A percentile compares a stretch with the other conserved stretches of the same genome.
phyloP scores from a whole-genome alignment of 2,888 invertebrate genomes.

The Nephrotoma appendiculata region DNA sequence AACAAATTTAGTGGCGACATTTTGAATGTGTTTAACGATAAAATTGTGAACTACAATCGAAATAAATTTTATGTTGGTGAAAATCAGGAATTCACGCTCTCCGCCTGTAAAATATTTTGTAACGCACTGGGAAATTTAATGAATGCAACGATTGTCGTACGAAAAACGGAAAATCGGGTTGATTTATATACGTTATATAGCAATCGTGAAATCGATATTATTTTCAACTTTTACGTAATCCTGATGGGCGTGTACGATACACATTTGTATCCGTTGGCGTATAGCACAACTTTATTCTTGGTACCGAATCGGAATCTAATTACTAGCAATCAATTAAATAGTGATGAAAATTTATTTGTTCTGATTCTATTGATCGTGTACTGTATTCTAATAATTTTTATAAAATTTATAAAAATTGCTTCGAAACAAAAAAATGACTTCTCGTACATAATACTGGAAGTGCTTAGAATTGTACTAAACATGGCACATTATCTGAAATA shows the following conservation, averaged over 20 bases:
- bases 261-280: not conserved
- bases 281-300: not conserved
- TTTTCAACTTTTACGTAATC: not conserved
- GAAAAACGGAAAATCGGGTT: not conserved
- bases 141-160: not conserved
- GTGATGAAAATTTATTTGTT: not conserved
- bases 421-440: not conserved
- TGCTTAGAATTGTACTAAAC: not conserved
- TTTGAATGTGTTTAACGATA: not conserved
- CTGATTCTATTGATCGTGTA: not conserved
- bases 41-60: not conserved
- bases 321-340: not conserved
- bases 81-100: not conserved
- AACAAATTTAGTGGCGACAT: not conserved
- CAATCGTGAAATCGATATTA: not conserved
- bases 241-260: not conserved
- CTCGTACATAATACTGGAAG: not conserved
- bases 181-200: not conserved
- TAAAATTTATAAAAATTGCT: not conserved
- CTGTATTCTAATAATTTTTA: not conserved
- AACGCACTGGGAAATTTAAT: not conserved
- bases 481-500: not conserved
- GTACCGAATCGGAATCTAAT: not conserved
- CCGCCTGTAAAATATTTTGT: not conserved
- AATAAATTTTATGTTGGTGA: not conserved